phyloP scores from a whole-genome alignment of 37 sponge, comb jelly and placozoan genomes.

The Tethya wilhelma region DNA sequence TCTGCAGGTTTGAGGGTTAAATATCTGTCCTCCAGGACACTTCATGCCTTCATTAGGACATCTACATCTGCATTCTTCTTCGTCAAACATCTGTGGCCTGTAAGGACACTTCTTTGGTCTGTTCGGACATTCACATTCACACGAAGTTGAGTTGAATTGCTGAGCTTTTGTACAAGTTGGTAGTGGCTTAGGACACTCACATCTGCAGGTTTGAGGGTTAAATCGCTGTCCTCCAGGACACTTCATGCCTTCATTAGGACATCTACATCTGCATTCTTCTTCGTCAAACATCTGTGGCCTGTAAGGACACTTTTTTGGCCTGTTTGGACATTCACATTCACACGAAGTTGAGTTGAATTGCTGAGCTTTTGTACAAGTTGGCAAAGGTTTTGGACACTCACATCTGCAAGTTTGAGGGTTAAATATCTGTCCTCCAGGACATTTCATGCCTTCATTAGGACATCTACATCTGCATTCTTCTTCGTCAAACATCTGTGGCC shows the following conservation, averaged over 20 bases:
- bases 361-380: background rate
- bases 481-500: background rate
- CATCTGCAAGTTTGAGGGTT: conserved; percentile 32
- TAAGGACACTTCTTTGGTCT: background rate
- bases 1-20: background rate
- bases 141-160: background rate
- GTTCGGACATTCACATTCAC: conserved; percentile 2
- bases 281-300: too few relatives aligned
- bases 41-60: conserved; percentile 11
- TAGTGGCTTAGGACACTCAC: conserved; percentile 8
- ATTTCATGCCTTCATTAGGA: background rate
- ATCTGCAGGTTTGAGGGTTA: conserved; percentile 27
- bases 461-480: conserved; percentile 10
- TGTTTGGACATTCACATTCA: background rate
- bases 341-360: conserved; percentile 1
- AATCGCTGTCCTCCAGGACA: conserved; percentile 25
- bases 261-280: too few relatives aligned
- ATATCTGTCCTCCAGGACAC: conserved; percentile 9
- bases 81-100: conserved; percentile 15
- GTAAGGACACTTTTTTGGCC: too few relatives aligned
- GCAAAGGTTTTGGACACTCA: background rate
- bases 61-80: conserved; percentile 19
- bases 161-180: background rate
- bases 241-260: too few relatives aligned
- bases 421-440: conserved; percentile 14